Percentiles rank a stretch among this genome's conserved stretches.
Evolutionary conservation across 1,140 invertebrate genomes (phyloP).

Genomic region (Pseudomyrmex sp.): DNA sequence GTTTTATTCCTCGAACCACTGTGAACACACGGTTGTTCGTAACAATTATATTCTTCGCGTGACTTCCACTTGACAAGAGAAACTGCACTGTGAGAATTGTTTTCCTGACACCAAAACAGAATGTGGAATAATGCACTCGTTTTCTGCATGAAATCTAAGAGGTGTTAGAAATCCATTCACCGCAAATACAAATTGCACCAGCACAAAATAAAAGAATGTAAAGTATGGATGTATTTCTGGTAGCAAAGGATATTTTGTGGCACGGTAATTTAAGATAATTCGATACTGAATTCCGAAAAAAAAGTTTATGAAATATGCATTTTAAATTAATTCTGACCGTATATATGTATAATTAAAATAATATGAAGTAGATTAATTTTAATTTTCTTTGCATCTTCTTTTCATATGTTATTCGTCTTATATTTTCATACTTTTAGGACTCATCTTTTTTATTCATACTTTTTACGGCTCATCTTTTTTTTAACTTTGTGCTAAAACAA

Average conservation of each 20-base stretch:
- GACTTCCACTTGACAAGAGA: conserved; percentile 38
- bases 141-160: conserved; percentile 32
- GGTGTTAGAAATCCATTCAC: conserved; percentile 14
- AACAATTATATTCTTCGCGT: conserved; percentile 33
- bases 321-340: not conserved
- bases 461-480: too few relatives aligned
- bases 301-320: not conserved
- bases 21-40: not conserved
- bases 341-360: not conserved
- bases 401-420: too few relatives aligned
- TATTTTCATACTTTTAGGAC: too few relatives aligned
- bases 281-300: conserved; percentile 24
- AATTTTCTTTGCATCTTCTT: too few relatives aligned
- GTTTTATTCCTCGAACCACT: conserved; percentile 19
- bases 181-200: conserved; percentile 18
- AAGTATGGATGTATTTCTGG: not conserved
- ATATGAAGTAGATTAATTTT: not conserved
- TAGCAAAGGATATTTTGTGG: not conserved
- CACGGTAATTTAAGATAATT: not conserved
- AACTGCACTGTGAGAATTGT: conserved; percentile 36
- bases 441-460: too few relatives aligned
- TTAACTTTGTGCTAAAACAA: too few relatives aligned
- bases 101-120: conserved; percentile 6
- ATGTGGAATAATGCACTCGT: conserved; percentile 26
- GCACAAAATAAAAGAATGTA: not conserved